Conservation (phyloP, 2,113 vertebrate genomes). For the Mastomys coucha region DNA sequence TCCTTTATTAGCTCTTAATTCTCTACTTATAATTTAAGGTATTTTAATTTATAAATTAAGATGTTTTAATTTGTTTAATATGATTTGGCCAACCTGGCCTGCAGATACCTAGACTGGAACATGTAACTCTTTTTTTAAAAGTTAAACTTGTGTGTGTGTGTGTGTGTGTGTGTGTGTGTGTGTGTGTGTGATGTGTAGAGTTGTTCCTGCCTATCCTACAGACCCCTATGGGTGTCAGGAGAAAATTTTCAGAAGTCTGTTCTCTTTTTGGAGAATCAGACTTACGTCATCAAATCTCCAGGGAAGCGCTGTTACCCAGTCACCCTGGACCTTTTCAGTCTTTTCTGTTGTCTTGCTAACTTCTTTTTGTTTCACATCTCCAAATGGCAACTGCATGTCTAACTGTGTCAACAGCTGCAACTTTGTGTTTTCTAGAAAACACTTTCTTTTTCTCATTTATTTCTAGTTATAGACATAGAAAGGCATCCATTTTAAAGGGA, state of each 20-base stretch:
- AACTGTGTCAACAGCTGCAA: accelerated
- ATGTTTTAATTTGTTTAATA: background rate
- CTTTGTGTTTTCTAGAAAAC: background rate
- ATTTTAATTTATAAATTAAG: background rate
- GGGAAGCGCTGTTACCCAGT: too few species aligned
- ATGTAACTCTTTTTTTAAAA: background rate
- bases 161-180: background rate
- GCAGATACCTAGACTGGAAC: too few species aligned
- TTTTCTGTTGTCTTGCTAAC: too few species aligned
- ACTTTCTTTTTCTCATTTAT: background rate
- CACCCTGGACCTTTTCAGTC: background rate
- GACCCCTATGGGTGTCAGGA: background rate
- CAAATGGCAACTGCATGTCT: background rate
- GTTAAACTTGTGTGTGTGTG: too few species aligned
- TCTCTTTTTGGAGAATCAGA: background rate
- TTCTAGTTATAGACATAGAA: background rate
- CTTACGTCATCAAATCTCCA: background rate
- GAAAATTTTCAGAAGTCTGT: background rate
- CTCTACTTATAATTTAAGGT: background rate
- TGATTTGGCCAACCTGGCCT: background rate
- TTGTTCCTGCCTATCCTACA: background rate
- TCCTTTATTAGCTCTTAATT: background rate
- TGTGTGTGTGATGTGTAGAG: background rate
- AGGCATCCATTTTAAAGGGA: background rate
- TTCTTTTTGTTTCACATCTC: accelerated